Evolutionary conservation across 2,113 vertebrate species (phyloP).

Genomic region (Odocoileus hemionus): DNA sequence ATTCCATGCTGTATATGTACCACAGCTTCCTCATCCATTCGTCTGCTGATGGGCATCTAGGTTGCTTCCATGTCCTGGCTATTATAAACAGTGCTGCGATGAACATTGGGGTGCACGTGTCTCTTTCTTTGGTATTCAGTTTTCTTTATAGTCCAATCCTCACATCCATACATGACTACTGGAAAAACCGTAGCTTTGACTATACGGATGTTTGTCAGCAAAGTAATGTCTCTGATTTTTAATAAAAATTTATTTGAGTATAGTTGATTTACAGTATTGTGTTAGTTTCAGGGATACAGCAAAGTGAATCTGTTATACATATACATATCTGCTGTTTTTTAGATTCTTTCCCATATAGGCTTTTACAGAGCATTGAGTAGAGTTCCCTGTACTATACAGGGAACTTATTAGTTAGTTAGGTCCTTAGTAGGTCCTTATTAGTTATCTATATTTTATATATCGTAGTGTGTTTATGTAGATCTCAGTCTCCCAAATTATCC

Average conservation of each 20-base stretch:
- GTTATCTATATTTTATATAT: background rate
- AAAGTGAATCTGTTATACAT: background rate
- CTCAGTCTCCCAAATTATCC: background rate
- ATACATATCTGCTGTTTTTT: background rate
- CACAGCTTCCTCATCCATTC: too few relatives aligned
- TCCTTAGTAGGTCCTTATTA: background rate
- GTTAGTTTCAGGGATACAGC: background rate
- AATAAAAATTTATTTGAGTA: background rate
- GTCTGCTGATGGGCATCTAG: too few relatives aligned
- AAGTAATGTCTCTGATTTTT: background rate
- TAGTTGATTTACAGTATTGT: background rate
- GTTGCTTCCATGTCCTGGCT: too few relatives aligned
- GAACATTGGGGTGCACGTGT: too few relatives aligned
- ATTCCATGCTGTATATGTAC: too few relatives aligned
- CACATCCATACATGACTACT: background rate
- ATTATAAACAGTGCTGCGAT: too few relatives aligned
- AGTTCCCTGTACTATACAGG: background rate
- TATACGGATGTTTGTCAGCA: rapidly evolving
- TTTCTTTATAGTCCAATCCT: background rate
- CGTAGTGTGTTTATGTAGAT: background rate
- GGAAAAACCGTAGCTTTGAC: background rate
- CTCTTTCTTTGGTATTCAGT: background rate
- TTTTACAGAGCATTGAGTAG: background rate
- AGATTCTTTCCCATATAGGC: background rate
- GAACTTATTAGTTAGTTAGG: too few relatives aligned